Conservation (phyloP, 2,113 vertebrate genomes). For the Rallus limicola region DNA sequence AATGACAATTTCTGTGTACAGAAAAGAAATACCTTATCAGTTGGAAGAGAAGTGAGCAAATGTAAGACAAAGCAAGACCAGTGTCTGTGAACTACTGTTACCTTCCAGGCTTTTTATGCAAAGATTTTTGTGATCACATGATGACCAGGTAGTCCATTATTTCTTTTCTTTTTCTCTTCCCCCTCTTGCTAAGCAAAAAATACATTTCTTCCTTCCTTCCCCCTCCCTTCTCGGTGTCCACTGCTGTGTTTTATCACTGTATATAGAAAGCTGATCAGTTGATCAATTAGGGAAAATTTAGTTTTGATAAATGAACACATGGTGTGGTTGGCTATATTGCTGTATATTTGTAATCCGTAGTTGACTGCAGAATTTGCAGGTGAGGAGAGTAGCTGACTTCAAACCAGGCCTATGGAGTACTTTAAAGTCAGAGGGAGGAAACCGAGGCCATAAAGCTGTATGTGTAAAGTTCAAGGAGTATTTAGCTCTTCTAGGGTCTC, state of each 20-base stretch:
- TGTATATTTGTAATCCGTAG: neutral
- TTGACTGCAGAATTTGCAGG: rapidly evolving
- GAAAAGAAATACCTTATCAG: neutral
- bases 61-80: neutral
- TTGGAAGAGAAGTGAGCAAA: neutral
- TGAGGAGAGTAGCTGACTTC: neutral
- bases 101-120: neutral
- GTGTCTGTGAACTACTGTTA: neutral
- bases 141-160: neutral
- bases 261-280: neutral
- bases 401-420: no score
- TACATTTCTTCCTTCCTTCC: neutral
- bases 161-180: neutral
- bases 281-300: neutral
- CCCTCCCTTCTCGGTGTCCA: neutral
- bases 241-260: neutral
- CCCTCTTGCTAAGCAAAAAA: neutral
- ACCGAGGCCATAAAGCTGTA: neutral
- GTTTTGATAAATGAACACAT: neutral
- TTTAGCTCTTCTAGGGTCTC: neutral
- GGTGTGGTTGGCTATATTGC: neutral
- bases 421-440: neutral
- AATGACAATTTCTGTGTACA: neutral
- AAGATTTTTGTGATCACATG: neutral
- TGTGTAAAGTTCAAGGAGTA: neutral